A percentile compares a stretch with the other conserved stretches of the same genome.
Conservation (phyloP, 2,113 vertebrate species). For the Pygoscelis adeliae region DNA sequence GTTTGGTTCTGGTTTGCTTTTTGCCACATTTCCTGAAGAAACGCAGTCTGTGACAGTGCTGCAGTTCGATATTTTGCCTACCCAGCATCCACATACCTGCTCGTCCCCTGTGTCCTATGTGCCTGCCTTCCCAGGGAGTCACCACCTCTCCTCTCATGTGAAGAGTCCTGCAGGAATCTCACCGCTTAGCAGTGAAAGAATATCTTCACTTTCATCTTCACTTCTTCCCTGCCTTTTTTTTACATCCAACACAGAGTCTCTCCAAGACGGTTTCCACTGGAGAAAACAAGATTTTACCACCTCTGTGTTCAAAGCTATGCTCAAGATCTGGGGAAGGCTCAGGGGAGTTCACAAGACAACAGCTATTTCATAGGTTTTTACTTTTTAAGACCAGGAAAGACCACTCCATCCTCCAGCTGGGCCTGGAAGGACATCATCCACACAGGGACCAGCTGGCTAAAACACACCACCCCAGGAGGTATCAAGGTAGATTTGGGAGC, state of each 20-base stretch:
- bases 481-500: not conserved
- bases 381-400: not conserved
- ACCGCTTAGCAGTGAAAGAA: no score
- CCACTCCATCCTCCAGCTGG: not conserved
- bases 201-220: not conserved
- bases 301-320: not conserved
- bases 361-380: not conserved
- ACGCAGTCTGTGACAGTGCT: not conserved
- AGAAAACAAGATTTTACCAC: not conserved
- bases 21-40: not conserved
- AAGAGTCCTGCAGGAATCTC: not conserved
- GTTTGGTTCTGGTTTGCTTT: not conserved
- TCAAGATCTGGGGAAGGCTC: not conserved
- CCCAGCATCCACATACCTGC: not conserved
- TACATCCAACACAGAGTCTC: not conserved
- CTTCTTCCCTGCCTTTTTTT: not conserved
- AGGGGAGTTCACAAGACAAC: not conserved
- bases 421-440: not conserved
- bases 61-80: not conserved
- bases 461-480: not conserved
- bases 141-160: not conserved
- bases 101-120: not conserved
- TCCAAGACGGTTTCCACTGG: not conserved
- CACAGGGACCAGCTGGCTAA: not conserved
- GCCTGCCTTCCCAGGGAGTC: not conserved